Conservation (phyloP, 2,113 vertebrate species). For the Acrocephalus kingi region DNA sequence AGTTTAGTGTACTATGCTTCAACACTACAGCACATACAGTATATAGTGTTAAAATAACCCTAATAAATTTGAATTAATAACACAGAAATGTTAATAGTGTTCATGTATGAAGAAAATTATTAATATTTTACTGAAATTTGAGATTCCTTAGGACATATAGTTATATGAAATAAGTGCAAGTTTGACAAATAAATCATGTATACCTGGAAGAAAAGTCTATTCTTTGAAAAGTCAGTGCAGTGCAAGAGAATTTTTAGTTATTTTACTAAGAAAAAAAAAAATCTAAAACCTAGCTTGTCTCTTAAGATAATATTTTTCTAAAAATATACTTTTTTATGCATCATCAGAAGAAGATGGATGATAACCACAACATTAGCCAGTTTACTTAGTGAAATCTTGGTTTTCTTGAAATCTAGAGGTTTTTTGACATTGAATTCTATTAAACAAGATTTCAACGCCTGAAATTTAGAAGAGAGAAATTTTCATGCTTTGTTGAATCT, state of each 20-base stretch:
- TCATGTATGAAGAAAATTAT: neutral
- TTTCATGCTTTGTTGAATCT: neutral
- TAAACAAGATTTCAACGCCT: neutral
- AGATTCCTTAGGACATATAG: neutral
- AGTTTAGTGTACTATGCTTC: neutral
- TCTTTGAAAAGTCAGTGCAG: neutral
- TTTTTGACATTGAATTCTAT: neutral
- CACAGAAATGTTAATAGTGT: neutral
- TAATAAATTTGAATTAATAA: neutral
- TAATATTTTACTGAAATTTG: neutral
- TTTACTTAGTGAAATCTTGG: neutral
- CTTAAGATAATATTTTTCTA: neutral
- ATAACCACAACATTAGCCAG: neutral
- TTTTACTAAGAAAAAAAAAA: neutral
- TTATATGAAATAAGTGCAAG: neutral
- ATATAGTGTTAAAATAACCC: neutral
- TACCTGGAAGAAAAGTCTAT: neutral
- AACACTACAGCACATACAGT: neutral
- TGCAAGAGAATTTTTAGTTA: neutral
- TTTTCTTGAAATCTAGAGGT: neutral
- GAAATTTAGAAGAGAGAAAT: neutral
- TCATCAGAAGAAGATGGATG: neutral
- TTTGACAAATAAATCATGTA: neutral
- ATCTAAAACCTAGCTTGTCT: fast-evolving
- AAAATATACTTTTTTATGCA: neutral